These are phyloP conservation scores for Rhizoglyphus robini DNA, from an alignment of 1,140 invertebrate genomes.

Conservation along the genomic window DNA sequence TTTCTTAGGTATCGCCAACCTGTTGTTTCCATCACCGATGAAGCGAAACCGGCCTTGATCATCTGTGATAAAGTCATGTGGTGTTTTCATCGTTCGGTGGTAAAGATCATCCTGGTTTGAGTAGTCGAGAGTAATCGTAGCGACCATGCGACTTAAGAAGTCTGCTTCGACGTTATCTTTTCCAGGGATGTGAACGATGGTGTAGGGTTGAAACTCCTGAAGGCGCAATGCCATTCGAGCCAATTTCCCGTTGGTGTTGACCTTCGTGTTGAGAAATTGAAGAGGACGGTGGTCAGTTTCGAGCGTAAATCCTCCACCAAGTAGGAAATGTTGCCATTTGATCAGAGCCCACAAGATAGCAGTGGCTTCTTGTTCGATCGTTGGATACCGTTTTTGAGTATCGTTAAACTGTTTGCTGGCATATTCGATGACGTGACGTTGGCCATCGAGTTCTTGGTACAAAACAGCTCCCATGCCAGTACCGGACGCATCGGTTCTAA, in stretches of 20 bases:
- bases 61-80: background rate
- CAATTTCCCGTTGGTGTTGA: background rate
- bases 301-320: too few species aligned
- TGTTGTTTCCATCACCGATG: background rate
- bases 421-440: background rate
- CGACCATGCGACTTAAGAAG: too few species aligned
- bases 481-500: constrained; percentile 9
- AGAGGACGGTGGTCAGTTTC: too few species aligned
- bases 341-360: too few species aligned
- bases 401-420: too few species aligned
- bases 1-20: background rate
- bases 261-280: background rate
- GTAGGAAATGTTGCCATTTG: too few species aligned
- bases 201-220: too few species aligned
- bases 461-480: too few species aligned
- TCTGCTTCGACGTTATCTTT: too few species aligned
- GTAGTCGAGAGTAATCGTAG: background rate
- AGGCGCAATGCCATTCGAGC: background rate
- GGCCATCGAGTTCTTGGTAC: constrained; percentile 14
- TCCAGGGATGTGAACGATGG: too few species aligned
- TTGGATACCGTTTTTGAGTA: too few species aligned
- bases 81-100: background rate
- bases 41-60: background rate
- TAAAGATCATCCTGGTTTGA: background rate
- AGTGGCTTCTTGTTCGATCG: too few species aligned